Evolutionary conservation across 1,140 invertebrate genomes (phyloP), one percentile per base, ranked within the genome.

Genomic region (Calliopsis andreniformis): DNA sequence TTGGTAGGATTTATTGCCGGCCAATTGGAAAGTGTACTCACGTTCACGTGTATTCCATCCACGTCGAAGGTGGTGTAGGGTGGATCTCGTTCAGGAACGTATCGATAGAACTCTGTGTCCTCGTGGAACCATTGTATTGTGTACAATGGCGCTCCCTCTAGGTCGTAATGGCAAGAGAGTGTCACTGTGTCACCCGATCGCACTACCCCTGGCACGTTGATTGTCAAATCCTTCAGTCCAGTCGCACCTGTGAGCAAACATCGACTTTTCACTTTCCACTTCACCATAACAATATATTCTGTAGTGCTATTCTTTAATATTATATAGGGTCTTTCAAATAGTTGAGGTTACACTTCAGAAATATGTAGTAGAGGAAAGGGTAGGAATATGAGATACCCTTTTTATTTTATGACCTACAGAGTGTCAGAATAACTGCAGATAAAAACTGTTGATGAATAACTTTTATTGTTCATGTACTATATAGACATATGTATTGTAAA

Each of bases 91-190:
- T 94, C 95, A 0, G 95, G 95, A 8, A 94, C 93, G 86, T 94
- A 96, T 83, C 95, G 93, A 91, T 96, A 97, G 93, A 98, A 98
- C 91, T 98, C 96, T 23, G 94, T 93, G 53, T 95, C 95, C 49
- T 94, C 94, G 58, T 95, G 93, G 90, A 97, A 97, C 96, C 96
- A 97, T 89, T 96, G 95, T 80, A 97, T 95, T 1, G 95, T 95
- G 88, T 98, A 97, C 3, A 98, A 93, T 10, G 94, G 91, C 25
- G 94, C 95, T 43, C 94, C 93, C 82, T 97, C 95, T 73, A 97
- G 92, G 87, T 97, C 96, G 88, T 97, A 97, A 82, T 95, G 93
- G 89, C 96, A 97, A 20, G 94, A 93, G 56, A 97, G 93, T 56
- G 94, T 93, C 28, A 95, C 95, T 12, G 94, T 93, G 82, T 95